phyloP scores from a whole-genome alignment of 2,113 vertebrate genomes.

The Pteropus alecto region DNA sequence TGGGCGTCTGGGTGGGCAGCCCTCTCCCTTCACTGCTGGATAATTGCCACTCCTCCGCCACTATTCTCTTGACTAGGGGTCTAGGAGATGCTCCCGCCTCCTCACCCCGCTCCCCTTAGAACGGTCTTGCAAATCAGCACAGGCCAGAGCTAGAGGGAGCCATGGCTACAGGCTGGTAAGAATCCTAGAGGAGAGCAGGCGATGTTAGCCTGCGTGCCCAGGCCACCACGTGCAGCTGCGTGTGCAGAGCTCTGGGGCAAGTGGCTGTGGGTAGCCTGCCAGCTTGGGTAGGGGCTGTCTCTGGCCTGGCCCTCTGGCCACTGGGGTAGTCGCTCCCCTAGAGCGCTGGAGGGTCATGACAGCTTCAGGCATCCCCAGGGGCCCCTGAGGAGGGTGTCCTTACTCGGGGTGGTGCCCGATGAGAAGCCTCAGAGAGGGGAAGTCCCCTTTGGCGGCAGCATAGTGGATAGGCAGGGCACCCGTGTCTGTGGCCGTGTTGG shows the following conservation, averaged over 20 bases:
- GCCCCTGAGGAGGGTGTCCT: slow-evolving; percentile 50
- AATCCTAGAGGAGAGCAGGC: accelerated
- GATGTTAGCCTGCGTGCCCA: neutral
- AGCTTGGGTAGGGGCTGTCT: neutral
- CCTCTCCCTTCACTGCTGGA: neutral
- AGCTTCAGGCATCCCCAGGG: no score
- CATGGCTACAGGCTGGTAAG: no score
- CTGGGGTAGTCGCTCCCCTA: neutral
- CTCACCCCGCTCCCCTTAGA: neutral
- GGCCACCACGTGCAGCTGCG: neutral
- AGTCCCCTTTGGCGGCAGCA: slow-evolving; percentile 97
- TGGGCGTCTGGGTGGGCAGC: neutral
- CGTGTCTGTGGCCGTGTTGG: slow-evolving; percentile 89
- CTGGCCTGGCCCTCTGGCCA: neutral
- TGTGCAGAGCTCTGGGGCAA: neutral
- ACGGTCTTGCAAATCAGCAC: neutral
- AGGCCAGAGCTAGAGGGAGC: neutral
- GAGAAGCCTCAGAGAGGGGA: slow-evolving; percentile 92
- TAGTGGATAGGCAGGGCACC: slow-evolving; percentile 96
- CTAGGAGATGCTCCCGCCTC: neutral
- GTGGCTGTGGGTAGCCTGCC: neutral
- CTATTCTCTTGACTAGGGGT: no score
- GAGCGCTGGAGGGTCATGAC: neutral
- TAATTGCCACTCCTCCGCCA: neutral
- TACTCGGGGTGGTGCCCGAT: slow-evolving; percentile 92